These are phyloP conservation scores for Lateolabrax maculatus DNA, from an alignment of 2,797 vertebrate species.

Conservation along the genomic window DNA sequence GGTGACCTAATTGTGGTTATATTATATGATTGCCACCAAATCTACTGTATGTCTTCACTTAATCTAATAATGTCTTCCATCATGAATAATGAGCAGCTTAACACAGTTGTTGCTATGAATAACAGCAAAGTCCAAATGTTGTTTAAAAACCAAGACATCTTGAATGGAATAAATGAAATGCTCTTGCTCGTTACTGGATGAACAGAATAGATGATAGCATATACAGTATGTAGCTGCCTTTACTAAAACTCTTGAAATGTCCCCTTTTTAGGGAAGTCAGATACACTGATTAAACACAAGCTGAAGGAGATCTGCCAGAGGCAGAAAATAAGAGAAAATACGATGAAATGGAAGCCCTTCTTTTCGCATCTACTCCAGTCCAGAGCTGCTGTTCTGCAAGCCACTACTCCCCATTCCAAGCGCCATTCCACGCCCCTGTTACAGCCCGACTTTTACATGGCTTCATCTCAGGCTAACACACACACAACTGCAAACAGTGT, in stretches of 20 bases:
- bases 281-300: conserved; percentile 48
- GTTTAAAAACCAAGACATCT: neutral
- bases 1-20: neutral
- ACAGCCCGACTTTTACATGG: fast-evolving
- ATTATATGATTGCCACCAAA: neutral
- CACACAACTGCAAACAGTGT: neutral
- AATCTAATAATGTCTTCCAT: neutral
- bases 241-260: neutral
- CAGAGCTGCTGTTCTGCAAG: conserved; percentile 52
- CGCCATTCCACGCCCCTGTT: neutral
- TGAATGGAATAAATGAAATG: neutral
- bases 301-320: conserved; percentile 56
- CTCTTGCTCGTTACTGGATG: too few relatives aligned
- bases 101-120: too few relatives aligned
- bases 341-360: conserved; percentile 28
- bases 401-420: neutral
- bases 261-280: conserved; percentile 63
- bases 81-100: neutral
- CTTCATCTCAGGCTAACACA: neutral
- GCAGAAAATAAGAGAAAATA: conserved; percentile 55
- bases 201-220: neutral
- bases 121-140: neutral
- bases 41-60: neutral
- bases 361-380: conserved; percentile 64
- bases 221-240: neutral